Conservation (phyloP, 2,113 vertebrate species). For the Rana temporaria region DNA sequence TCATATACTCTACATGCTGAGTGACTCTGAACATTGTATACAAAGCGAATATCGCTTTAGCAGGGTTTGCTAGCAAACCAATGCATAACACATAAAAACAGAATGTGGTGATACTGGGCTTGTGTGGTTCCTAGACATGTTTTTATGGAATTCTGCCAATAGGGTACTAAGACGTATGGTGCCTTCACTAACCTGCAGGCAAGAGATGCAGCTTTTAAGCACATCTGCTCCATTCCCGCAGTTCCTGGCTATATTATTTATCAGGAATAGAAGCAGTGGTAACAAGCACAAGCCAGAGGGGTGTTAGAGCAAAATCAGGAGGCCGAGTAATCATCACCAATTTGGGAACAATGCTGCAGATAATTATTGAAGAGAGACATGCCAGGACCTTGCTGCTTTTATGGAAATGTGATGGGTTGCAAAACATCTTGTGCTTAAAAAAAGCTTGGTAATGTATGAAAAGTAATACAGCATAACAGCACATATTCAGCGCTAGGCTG, state of each 20-base stretch:
- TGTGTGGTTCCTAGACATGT: neutral
- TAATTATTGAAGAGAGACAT: constrained; percentile 49
- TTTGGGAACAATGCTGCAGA: constrained; percentile 52
- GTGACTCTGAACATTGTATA: no score
- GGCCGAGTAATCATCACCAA: constrained; percentile 46
- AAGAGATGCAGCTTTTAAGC: neutral
- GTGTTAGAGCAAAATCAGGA: constrained; percentile 41
- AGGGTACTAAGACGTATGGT: neutral
- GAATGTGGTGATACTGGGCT: no score
- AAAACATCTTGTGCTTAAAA: constrained; percentile 44
- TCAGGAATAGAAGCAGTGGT: constrained; percentile 4
- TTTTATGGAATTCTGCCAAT: neutral
- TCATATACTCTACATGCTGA: no score
- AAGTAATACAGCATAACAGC: constrained; percentile 45
- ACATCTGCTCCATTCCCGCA: neutral
- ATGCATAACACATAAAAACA: no score
- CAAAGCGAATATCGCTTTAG: no score
- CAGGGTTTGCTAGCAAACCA: no score
- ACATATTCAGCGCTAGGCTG: constrained; percentile 36
- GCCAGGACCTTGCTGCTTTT: constrained; percentile 52
- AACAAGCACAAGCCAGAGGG: constrained; percentile 31
- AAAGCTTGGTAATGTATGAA: constrained; percentile 50
- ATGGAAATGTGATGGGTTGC: constrained; percentile 55
- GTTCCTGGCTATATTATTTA: constrained; percentile 22
- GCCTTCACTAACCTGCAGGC: neutral